Evolutionary conservation across 2,888 invertebrate species (phyloP).

Genomic region (Napeogenes inachia): DNA sequence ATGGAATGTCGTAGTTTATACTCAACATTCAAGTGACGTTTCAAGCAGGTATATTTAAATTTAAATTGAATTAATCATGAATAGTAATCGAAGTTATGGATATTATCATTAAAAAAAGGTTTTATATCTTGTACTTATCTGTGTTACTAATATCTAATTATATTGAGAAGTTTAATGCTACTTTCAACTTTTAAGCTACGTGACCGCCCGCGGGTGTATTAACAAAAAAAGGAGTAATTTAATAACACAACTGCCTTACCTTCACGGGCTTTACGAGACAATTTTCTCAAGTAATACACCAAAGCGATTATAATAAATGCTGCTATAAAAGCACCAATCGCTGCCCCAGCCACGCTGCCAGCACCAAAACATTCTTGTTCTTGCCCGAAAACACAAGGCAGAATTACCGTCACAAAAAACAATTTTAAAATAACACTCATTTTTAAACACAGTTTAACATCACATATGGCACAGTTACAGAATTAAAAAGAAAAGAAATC

Average conservation of each 20-base stretch:
- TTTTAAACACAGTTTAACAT: conserved; percentile 52
- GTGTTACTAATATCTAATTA: neutral
- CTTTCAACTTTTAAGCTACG: conserved; percentile 8
- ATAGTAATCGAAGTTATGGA: too few species aligned
- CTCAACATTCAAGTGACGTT: neutral
- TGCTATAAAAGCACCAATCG: conserved; percentile 82
- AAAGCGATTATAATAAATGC: conserved; percentile 79
- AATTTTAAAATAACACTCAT: conserved; percentile 67
- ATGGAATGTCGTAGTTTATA: neutral
- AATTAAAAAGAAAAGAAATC: conserved; percentile 40
- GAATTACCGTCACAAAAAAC: conserved; percentile 64
- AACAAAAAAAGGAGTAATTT: conserved; percentile 6
- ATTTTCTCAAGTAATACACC: conserved; percentile 77
- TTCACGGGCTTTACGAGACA: conserved; percentile 80
- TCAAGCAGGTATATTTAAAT: neutral
- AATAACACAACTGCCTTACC: conserved; percentile 51
- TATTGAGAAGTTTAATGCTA: neutral
- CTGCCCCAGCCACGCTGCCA: conserved; percentile 83
- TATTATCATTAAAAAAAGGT: too few species aligned
- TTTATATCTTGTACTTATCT: neutral
- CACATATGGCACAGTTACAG: conserved; percentile 68
- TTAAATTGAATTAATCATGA: neutral
- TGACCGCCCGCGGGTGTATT: conserved; percentile 4
- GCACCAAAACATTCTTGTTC: conserved; percentile 79
- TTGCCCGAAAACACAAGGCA: conserved; percentile 69